Evolutionary conservation across 1,140 invertebrate genomes (phyloP).

Genomic region (Tribolium madens): DNA sequence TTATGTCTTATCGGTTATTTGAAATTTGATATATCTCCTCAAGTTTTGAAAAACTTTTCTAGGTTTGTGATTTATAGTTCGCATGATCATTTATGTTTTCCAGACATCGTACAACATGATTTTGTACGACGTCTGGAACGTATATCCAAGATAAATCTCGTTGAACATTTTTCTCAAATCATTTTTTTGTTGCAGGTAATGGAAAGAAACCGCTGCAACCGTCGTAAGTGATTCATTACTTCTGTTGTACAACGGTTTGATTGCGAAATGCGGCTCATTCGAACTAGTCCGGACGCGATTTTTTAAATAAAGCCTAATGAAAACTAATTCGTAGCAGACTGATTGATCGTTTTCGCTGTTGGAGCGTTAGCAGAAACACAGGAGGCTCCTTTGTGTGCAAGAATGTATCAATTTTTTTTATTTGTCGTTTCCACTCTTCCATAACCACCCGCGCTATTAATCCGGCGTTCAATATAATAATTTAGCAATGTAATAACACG

Average conservation of each 20-base stretch:
- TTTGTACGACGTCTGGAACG: neutral
- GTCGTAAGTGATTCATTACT: constrained; percentile 9
- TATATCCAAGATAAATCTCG: neutral
- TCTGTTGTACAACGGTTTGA: neutral
- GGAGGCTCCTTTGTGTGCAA: constrained; percentile 3
- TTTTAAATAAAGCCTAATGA: constrained; percentile 13
- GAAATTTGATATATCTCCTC: too few relatives aligned
- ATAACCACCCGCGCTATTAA: constrained; percentile 10
- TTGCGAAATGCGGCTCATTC: constrained; percentile 7
- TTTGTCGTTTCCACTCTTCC: neutral
- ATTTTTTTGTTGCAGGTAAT: constrained; percentile 9
- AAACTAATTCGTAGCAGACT: constrained; percentile 17
- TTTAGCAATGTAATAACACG: constrained; percentile 37
- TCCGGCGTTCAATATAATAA: constrained; percentile 23
- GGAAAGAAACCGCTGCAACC: neutral
- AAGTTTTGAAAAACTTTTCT: too few relatives aligned
- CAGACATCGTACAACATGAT: too few relatives aligned
- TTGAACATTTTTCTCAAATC: neutral
- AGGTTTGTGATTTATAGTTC: too few relatives aligned
- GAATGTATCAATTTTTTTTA: neutral
- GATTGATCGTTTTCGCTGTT: constrained; percentile 19
- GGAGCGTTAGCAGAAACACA: constrained; percentile 12
- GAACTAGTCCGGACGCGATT: neutral
- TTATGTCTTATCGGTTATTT: too few relatives aligned
- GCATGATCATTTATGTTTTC: too few relatives aligned